Evolutionary conservation across 2,888 invertebrate species (phyloP).

Genomic region (Phymatocera aterrima): DNA sequence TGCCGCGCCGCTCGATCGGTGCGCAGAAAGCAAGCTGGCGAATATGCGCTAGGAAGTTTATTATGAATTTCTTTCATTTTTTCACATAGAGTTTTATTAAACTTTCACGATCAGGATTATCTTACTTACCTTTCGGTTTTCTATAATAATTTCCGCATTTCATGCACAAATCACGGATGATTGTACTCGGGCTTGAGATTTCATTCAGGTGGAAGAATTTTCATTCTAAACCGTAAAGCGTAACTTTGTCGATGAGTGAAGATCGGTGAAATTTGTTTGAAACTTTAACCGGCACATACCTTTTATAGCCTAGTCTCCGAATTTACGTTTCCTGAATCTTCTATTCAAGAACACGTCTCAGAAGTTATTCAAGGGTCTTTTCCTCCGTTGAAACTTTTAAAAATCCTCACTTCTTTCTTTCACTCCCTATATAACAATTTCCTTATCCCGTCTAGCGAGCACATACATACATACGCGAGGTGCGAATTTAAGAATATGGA

Average conservation of each 20-base stretch:
- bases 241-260: not conserved
- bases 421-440: conserved; percentile 1
- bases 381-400: not conserved
- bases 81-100: too few species aligned
- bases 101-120: too few species aligned
- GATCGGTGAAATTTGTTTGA: not conserved
- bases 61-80: too few species aligned
- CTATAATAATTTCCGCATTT: too few species aligned
- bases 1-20: not conserved
- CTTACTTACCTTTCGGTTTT: too few species aligned
- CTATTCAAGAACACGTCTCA: not conserved
- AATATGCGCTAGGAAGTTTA: not conserved
- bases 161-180: too few species aligned
- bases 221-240: not conserved
- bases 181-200: too few species aligned
- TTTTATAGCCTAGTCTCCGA: not conserved
- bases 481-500: not conserved
- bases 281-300: not conserved
- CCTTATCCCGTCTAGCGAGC: not conserved
- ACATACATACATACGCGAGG: not conserved
- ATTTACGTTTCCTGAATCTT: conserved; percentile 15
- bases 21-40: not conserved
- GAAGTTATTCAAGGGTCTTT: not conserved
- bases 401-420: conserved; percentile 21
- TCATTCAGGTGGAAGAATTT: not conserved